Evolutionary conservation across 1,140 invertebrate genomes (phyloP).

Genomic region (Limonius californicus): DNA sequence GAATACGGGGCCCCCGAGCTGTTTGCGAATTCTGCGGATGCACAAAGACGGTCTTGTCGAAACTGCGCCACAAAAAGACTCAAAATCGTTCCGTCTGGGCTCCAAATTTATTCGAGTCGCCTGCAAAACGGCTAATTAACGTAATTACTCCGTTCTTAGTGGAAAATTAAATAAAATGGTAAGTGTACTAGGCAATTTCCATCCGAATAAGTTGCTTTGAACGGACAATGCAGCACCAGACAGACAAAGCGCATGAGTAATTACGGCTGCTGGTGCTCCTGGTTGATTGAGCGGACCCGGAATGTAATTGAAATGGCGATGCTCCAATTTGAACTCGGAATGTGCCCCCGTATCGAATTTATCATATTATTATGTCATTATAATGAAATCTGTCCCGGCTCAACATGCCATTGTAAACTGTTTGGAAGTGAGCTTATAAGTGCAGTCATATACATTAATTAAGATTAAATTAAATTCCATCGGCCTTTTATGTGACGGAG

Average conservation of each 20-base stretch:
- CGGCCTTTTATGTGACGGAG: not conserved
- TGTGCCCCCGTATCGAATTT: not conserved
- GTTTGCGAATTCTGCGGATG: not conserved
- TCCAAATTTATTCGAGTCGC: not conserved
- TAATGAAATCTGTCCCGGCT: not conserved
- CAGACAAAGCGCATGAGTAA: not conserved
- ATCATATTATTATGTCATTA: constrained; percentile 2
- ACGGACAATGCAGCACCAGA: not conserved
- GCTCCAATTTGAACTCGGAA: not conserved
- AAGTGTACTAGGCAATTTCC: not conserved
- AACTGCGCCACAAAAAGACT: not conserved
- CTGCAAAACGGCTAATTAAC: not conserved
- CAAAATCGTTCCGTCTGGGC: not conserved
- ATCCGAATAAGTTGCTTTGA: not conserved
- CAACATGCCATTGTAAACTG: not conserved
- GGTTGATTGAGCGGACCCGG: not conserved
- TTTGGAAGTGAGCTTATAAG: not conserved
- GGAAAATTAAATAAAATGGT: not conserved
- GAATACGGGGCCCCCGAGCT: not conserved
- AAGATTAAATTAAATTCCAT: not conserved
- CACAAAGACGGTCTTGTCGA: not conserved
- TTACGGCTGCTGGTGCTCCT: not conserved
- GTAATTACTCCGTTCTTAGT: not conserved
- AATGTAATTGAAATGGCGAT: not conserved
- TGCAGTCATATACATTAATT: not conserved